Evolutionary conservation across 2,113 vertebrate genomes (phyloP), one percentile per base, ranked within the genome.

Genomic region (Cyprinodon variegatus): DNA sequence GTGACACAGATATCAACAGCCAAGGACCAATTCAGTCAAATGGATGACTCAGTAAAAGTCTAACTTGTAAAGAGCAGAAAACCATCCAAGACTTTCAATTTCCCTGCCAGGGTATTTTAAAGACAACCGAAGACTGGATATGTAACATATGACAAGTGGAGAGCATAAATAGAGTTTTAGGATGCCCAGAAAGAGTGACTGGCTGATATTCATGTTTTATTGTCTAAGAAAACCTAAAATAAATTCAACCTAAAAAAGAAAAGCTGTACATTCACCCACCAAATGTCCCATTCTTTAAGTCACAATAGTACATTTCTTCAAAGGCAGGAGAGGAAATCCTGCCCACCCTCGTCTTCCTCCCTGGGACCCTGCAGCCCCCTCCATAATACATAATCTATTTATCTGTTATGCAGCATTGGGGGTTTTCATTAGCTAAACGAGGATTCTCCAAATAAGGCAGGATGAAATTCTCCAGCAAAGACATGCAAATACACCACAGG

Each of bases 371-470:
- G 64, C n/a, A 65, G 66, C 43, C 76, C 71, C 79, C 36, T 82
- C 82, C 71, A 66, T 76, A 63, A 50, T 68, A 53, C 64, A 43
- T 29, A 29, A 29, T 41, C 74, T 66, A 83, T 73, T 84, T 83
- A 82, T 88, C 81, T 76, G 62, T 37, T 4, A 50, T 61, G 39
- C 50, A 29, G 60, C 41, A 37, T 68, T 20, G 68, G 40, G 7
- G 61, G 40, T 75, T 66, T 43, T 85, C 84, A 85, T 88, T 83
- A 86, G 83, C 61, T 72, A 70, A 78, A 87, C 83, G 80, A 77
- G n/a, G 59, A 73, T 2, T 41, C 80, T 78, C 72, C 74, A 39
- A 57, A 85, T 84, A 83, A 74, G 72, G 86, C 79, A 68, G 45
- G 61, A 60, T 29, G 61, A 43, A 9, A 75, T 29, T 1, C 20